Percentiles rank a stretch among this genome's conserved stretches.
These are phyloP conservation scores for Epirrhoe alternata DNA, from an alignment of 2,888 invertebrate species.

Conservation along the genomic window DNA sequence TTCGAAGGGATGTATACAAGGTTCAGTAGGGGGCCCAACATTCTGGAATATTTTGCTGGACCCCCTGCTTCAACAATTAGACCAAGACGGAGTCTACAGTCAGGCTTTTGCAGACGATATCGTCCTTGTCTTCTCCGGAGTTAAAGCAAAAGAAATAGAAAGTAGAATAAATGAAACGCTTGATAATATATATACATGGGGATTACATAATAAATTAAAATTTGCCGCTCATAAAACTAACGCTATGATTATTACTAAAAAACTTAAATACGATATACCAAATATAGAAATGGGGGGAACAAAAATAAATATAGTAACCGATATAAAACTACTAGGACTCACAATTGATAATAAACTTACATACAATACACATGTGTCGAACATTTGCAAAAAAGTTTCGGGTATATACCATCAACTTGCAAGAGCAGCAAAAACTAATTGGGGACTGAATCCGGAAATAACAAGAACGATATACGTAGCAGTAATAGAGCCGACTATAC, in stretches of 20 bases:
- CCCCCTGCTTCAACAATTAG: background rate
- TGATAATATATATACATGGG: background rate
- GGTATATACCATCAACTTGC: too few relatives aligned
- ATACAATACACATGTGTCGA: too few relatives aligned
- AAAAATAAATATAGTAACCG: background rate
- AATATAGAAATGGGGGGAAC: background rate
- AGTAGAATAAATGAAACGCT: background rate
- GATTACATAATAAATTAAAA: background rate
- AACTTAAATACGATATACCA: slow-evolving; percentile 1
- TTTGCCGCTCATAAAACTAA: background rate
- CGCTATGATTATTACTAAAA: background rate
- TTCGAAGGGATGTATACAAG: slow-evolving; percentile 3
- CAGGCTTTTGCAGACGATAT: too few relatives aligned
- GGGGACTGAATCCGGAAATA: too few relatives aligned
- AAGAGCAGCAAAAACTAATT: too few relatives aligned
- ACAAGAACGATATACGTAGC: background rate
- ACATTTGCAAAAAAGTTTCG: too few relatives aligned
- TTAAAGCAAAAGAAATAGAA: background rate
- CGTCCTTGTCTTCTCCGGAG: slow-evolving; percentile 11
- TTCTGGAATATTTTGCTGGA: background rate
- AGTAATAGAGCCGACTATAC: slow-evolving; percentile 17
- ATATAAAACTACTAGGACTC: background rate
- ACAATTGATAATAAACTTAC: background rate
- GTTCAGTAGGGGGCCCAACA: background rate
- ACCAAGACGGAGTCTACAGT: too few relatives aligned